Evolutionary conservation across 2,797 vertebrate genomes (phyloP), one percentile per base, ranked within the genome.

Genomic region (Salarias fasciatus): DNA sequence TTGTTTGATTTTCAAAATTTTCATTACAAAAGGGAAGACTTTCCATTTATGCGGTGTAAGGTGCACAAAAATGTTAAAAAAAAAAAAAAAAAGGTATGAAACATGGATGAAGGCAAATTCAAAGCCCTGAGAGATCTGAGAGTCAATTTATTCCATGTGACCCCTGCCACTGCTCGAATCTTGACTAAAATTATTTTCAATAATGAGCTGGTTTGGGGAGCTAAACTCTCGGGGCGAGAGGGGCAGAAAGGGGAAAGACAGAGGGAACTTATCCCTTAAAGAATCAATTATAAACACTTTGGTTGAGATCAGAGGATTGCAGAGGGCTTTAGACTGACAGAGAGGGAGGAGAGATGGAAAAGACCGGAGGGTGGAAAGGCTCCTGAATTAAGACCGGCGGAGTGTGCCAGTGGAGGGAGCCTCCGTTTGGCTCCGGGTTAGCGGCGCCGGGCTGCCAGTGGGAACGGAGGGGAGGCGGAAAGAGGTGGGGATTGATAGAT

Each of bases 201-300:
- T 84, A 80, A 71, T 67, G 63, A 70, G 62, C 64, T 14, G 55
- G 59, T 49, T 49, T 54, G 43, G 31, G 14, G 50, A 63, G 51
- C 56, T 72, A 47, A 9, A 30, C 44, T 46, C 3, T 44, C 24
- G 53, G 37, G 33, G 38, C 28, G 14, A 15, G 63, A 38, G 60
- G 5, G 52, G 40, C 24, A 43, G 37, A 54, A 41, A 57, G 37
- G 51, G 57, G 31, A 40, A 29, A 51, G 54, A 31, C 38, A 45
- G 45, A 47, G 65, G 76, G 46, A 80, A 73, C 48, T 55, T 86
- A 78, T 83, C 75, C 80, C 76, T 70, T 77, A 71, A 85, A 91
- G 68, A 91, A 91, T 92, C 79, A 87, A 88, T 91, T 91, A 88
- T 86, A 77, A 83, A 87, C 64, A 83, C 78, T 87, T 82, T 79